Evolutionary conservation across 2,888 invertebrate genomes (phyloP), one percentile per base, ranked within the genome.

Genomic region (Glaucopsyche alexis): DNA sequence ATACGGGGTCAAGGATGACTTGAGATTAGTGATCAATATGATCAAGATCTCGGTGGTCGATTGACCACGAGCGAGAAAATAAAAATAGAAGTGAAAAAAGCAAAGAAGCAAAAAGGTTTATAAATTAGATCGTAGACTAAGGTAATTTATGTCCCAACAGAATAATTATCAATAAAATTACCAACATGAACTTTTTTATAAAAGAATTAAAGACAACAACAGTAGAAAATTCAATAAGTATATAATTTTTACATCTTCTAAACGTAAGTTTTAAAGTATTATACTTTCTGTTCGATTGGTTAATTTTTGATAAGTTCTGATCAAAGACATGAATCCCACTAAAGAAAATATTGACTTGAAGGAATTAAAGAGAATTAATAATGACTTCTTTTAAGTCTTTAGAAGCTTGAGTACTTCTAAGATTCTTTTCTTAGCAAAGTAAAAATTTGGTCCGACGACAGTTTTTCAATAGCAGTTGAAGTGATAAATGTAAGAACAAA

Each of bases 11-110:
- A 55, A 55, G 55, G 55, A 11, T 55, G 55, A 55, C 55, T 55
- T 55, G 16, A 55, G 55, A 55, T 55, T 55, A 55, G 55, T 55
- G 55, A 55, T 55, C 55, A 16, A 55, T 19, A 55, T 55, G 55
- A 55, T 55, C 11, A 55, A 55, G 55, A 55, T 19, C 11, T 55
- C 11, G 19, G 55, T 8, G 55, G 55, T 55, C 55, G 55, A 11
- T 19, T 19, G 55, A 19, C 55, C 4, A 11, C 55, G 16, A 55
- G 19, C 55, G 55, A 11, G 19, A 19, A 55, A 55, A 52, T 16
- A 52, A 1, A 55, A 55, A 55, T 11, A 55, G 3, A 55, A 55
- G 19, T 19, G 11, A 55, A 55, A 55, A 55, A 11, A 55, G 5
- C 11, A 19, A 55, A 55, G 55, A 7, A 55, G 49, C 9, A 16